Base-by-base conservation (phyloP, 2,113 vertebrate species). In the Burhinus bistriatus region DNA sequence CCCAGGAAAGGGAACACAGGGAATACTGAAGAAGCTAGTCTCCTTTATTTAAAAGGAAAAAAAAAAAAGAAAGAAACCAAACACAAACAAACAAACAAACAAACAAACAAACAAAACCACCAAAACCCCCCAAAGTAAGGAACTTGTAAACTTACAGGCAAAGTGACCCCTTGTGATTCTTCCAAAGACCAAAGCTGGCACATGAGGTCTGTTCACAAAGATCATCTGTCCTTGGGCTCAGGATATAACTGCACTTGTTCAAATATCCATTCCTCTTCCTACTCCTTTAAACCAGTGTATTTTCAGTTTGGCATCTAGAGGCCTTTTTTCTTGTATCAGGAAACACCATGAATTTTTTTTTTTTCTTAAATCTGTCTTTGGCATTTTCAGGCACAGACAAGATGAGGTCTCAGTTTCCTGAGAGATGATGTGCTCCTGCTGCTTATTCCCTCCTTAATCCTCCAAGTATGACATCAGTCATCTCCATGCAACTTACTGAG, bases 381-480 rank as follows among this genome's bases (percentile, higher is more conserved):
- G 27, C 54, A 54, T 89, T 91, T 91, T 79, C 36, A 42, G 47
- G 40, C 40, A 66, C n/a, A 92, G 62, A 55, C 27, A 82, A 77
- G 45, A 89, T 47, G 73, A 18, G 51, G 36, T 75, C 83, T 91
- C 70, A 42, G 54, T 90, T 96, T 86, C 44, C 44, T 59, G 34
- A 90, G 59, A 86, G 65, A 81, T 71, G 11, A 66, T 82, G 49
- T 61, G 26, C 32, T 89, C 62, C 90, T 91, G 69, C 75, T 96
- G 84, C 82, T 96, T 90, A 78, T 92, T 96, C 57, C 75, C 38
- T 44, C 12, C 55, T 87, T 90, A 93, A 93, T 95, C 65, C 79
- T 94, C 55, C 79, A 86, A 80, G 64, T 83, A 76, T 69, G 64
- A 57, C 90, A 94, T 89, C 94, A 95, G 79, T 58, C 85, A 87